Base-by-base conservation (phyloP, 30 jellyfish, hydroid and myxozoan species). In the Sanderia malayensis region DNA sequence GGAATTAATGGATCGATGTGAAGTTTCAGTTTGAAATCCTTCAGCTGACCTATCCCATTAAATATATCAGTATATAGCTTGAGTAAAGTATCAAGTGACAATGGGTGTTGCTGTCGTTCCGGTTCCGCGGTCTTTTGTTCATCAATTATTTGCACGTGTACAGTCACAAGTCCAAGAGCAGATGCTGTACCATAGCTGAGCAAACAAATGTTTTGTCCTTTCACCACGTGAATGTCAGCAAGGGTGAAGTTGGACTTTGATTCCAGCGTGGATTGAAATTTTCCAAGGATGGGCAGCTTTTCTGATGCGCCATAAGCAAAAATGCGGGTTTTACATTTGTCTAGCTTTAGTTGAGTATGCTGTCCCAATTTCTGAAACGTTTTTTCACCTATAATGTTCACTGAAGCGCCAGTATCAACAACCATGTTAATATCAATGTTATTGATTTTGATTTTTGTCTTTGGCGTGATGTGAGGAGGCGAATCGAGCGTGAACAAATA, bases 361-460 rank as follows among this genome's bases (percentile, higher is more conserved):
- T n/a, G n/a, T n/a, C n/a, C n/a, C n/a, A n/a, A n/a, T n/a, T n/a
- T n/a, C n/a, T n/a, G n/a, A n/a, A n/a, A n/a, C n/a, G n/a, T n/a
- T 20, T 4, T 4, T 55, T 55, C 31, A n/a, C 9, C 67, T 4
- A 55, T 24, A 18, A 24, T 55, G 18, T 55, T 55, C 31, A 18
- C 18, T 4, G 31, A 55, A 4, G 67, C 67, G 18, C 67, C 67
- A n/a, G 67, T 4, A 55, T 55, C 67, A n/a, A 55, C 18, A 3
- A 55, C 18, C 67, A 55, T 55, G 8, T 55, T 7, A 55, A 55
- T 24, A 4, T 7, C 6, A 55, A 55, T 19, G 18, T 7, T 55
- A 19, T 55, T 55, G 7, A 55, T 55, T 7, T 18, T 55, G 27
- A 55, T 18, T n/a, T 7, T 55, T 7, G 67, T 55, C 18, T 55